Percentiles rank a stretch among this genome's conserved stretches.
Conservation (phyloP, 2,797 vertebrate genomes). For the Sphenopsis melanotis region DNA sequence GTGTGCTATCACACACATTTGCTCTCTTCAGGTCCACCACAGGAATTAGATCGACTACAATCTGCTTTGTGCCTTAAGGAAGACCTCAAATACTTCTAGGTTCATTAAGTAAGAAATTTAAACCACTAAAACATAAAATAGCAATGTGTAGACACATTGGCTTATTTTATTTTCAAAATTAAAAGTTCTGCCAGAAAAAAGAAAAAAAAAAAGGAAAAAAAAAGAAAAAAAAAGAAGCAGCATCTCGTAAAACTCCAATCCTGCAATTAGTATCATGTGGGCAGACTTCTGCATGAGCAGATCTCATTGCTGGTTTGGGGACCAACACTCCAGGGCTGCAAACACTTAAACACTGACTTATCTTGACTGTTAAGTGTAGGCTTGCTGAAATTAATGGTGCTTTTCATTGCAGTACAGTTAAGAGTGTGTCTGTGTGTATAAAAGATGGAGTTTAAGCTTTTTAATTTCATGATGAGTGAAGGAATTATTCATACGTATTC, state of each 20-base stretch:
- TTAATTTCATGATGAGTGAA: not conserved
- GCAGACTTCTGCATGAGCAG: not conserved
- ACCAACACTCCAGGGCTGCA: not conserved
- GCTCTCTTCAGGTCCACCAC: not conserved
- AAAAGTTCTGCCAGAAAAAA: not conserved
- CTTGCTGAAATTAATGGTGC: conserved; percentile 6
- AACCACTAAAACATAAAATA: conserved; percentile 8
- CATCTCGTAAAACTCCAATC: not conserved
- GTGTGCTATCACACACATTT: not conserved
- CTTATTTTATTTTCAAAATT: conserved; percentile 36
- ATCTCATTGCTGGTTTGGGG: not conserved
- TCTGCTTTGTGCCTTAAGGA: conserved; percentile 20
- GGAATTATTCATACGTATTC: not conserved
- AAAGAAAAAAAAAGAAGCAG: not conserved
- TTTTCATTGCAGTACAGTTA: not conserved
- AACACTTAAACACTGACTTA: not conserved
- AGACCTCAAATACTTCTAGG: conserved; percentile 45
- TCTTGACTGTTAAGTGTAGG: not conserved
- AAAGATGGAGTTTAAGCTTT: not conserved
- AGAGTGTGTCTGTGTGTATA: not conserved
- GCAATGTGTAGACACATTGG: not conserved
- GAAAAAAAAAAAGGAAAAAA: not conserved
- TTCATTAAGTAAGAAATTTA: conserved; percentile 34
- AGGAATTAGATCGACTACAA: conserved; percentile 7
- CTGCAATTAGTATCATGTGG: not conserved